Percentiles rank a stretch among this genome's conserved stretches.
Conservation (phyloP, 2,797 vertebrate species). For the Macropodus opercularis region DNA sequence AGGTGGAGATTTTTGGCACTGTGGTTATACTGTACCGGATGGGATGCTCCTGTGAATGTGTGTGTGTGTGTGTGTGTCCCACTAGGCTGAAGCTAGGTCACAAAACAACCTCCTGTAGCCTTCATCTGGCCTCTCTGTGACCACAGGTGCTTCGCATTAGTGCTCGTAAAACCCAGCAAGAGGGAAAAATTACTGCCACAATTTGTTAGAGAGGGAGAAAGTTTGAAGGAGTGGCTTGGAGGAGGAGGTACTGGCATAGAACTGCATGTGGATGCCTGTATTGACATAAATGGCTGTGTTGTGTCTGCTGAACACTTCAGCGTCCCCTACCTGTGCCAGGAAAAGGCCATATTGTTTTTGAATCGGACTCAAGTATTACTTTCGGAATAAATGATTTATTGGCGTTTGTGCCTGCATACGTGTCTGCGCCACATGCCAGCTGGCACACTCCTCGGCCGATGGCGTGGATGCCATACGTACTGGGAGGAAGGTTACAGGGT, state of each 20-base stretch:
- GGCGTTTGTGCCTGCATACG: slow-evolving; percentile 30
- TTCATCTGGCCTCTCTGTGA: slow-evolving; percentile 69
- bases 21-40: no score
- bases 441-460: slow-evolving; percentile 61
- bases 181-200: slow-evolving; percentile 81
- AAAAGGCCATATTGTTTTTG: slow-evolving; percentile 81
- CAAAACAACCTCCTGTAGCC: slow-evolving; percentile 52
- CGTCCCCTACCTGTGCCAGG: slow-evolving; percentile 73
- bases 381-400: slow-evolving; percentile 70
- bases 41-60: slow-evolving; percentile 24
- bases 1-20: no score
- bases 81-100: slow-evolving; percentile 35
- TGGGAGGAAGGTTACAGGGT: slow-evolving; percentile 73
- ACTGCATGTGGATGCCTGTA: slow-evolving; percentile 72
- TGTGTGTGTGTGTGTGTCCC: slow-evolving; percentile 11
- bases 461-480: slow-evolving; percentile 70
- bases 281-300: slow-evolving; percentile 76
- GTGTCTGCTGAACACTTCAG: slow-evolving; percentile 81
- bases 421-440: slow-evolving; percentile 52
- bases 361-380: slow-evolving; percentile 73
- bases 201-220: slow-evolving; percentile 69
- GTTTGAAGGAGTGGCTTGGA: neutral
- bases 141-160: slow-evolving; percentile 85
- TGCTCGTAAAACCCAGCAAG: slow-evolving; percentile 77
- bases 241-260: slow-evolving; percentile 21